These are phyloP conservation scores for Graptemys geographica DNA, from an alignment of 2,797 vertebrate species.

Conservation along the genomic window DNA sequence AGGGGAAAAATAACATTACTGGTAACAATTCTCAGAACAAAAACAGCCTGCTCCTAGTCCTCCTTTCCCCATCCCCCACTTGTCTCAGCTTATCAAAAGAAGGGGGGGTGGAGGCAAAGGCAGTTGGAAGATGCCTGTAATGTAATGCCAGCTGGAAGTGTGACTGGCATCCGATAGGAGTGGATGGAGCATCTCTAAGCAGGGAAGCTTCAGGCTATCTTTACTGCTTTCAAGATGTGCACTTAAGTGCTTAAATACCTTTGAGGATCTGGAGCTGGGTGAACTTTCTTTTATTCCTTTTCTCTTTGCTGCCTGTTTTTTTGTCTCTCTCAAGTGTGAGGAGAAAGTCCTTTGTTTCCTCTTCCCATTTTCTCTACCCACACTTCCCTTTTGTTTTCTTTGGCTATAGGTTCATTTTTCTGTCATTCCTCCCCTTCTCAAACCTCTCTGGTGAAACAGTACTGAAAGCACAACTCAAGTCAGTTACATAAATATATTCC, in stretches of 20 bases:
- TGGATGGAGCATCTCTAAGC: neutral
- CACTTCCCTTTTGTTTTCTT: fast-evolving
- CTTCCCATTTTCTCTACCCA: neutral
- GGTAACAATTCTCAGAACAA: neutral
- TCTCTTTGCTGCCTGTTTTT: neutral
- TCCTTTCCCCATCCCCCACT: neutral
- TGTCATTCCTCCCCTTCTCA: neutral
- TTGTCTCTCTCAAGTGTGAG: neutral
- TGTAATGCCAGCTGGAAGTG: neutral
- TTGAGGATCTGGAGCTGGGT: neutral
- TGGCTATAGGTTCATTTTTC: neutral
- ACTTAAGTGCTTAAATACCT: neutral
- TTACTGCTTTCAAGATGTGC: neutral
- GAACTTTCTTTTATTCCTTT: neutral
- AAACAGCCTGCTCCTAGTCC: fast-evolving
- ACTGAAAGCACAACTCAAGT: neutral
- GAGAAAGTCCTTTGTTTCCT: neutral
- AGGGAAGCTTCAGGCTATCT: neutral
- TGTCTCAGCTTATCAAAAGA: neutral
- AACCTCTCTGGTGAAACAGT: neutral
- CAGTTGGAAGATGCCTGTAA: neutral
- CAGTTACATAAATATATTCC: neutral
- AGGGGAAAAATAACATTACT: fast-evolving
- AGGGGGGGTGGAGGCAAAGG: neutral
- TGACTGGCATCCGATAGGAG: neutral